phyloP scores from a whole-genome alignment of 1,140 invertebrate species.

The Araneus ventricosus region DNA sequence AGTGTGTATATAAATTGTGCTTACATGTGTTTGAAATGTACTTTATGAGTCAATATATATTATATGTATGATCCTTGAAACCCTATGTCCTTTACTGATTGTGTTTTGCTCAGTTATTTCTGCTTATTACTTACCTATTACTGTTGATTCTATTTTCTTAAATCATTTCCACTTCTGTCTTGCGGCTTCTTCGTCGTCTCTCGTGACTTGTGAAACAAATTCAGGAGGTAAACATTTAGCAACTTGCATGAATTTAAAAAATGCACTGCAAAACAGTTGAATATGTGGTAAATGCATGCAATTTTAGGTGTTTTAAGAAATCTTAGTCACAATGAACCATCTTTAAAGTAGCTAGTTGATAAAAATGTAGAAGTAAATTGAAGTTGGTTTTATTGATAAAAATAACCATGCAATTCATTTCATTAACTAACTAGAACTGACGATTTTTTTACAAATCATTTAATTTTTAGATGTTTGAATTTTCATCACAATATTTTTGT shows the following conservation, averaged over 20 bases:
- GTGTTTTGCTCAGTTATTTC: constrained; percentile 54
- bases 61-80: not conserved
- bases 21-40: not conserved
- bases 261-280: not conserved
- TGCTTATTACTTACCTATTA: constrained; percentile 63
- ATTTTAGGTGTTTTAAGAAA: not conserved
- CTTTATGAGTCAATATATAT: not conserved
- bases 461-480: too few species aligned
- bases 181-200: constrained; percentile 61
- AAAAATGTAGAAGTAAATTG: too few species aligned
- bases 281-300: not conserved
- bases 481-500: too few species aligned
- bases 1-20: not conserved
- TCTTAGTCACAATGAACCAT: too few species aligned
- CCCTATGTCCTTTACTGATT: not conserved
- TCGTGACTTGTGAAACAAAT: constrained; percentile 64
- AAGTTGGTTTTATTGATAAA: too few species aligned
- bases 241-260: constrained; percentile 48
- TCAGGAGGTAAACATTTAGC: constrained; percentile 74
- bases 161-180: constrained; percentile 66
- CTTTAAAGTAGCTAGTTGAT: too few species aligned
- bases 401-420: too few species aligned
- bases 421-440: too few species aligned
- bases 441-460: too few species aligned
- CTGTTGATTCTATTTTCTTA: constrained; percentile 65